Evolutionary conservation across 2,113 vertebrate species (phyloP).

Genomic region (Deroptyus accipitrinus): DNA sequence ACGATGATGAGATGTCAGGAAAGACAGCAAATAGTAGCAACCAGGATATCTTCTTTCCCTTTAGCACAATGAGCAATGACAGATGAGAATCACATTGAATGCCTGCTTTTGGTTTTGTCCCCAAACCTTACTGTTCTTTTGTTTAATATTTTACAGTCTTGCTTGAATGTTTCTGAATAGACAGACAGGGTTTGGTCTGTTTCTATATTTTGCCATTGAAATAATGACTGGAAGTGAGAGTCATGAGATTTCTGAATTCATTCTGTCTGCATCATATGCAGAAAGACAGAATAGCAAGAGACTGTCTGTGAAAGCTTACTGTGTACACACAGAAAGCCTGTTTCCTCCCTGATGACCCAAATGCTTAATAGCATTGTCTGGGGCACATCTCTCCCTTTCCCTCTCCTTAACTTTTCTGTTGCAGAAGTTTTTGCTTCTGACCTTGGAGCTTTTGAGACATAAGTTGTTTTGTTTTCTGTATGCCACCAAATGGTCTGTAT

Average conservation of each 20-base stretch:
- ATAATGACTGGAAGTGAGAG: neutral
- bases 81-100: neutral
- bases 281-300: neutral
- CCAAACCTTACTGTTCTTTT: neutral
- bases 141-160: neutral
- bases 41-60: neutral
- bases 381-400: neutral
- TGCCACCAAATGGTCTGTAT: neutral
- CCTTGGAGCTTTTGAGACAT: neutral
- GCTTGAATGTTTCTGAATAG: neutral
- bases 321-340: neutral
- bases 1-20: neutral
- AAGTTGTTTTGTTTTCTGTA: neutral
- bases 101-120: neutral
- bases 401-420: neutral
- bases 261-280: neutral
- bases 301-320: neutral
- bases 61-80: neutral
- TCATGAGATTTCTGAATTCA: neutral
- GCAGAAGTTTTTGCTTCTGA: neutral
- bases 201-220: neutral
- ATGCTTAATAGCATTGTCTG: neutral
- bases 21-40: neutral
- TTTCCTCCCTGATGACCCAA: neutral
- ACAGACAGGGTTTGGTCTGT: neutral